Evolutionary conservation across 2,888 invertebrate genomes (phyloP).

Genomic region (Hymenopus coronatus): DNA sequence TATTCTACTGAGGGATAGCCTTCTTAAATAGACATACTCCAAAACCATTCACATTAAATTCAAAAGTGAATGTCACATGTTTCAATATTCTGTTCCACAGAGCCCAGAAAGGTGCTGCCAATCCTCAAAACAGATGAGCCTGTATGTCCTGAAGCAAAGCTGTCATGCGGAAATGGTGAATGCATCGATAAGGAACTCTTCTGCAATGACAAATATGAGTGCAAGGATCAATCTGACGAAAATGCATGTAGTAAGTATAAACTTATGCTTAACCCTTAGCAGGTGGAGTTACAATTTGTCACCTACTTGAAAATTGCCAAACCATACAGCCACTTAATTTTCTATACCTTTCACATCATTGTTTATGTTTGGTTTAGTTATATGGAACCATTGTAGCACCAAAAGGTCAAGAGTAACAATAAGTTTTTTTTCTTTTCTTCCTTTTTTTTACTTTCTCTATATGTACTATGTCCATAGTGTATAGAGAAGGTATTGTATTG

Average conservation of each 20-base stretch:
- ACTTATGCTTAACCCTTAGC: too few relatives aligned
- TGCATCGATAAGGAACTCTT: conserved; percentile 89
- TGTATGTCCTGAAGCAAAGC: conserved; percentile 83
- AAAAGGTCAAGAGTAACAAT: too few relatives aligned
- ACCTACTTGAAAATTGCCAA: background rate
- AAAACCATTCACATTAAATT: background rate
- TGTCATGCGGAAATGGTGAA: conserved; percentile 89
- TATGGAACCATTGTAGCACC: too few relatives aligned
- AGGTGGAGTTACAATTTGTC: too few relatives aligned
- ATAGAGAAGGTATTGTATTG: too few relatives aligned
- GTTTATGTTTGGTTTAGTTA: too few relatives aligned
- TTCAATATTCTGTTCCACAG: conserved; percentile 51
- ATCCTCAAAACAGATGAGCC: conserved; percentile 91
- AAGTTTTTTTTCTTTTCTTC: too few relatives aligned
- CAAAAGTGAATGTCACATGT: background rate
- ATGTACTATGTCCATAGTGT: too few relatives aligned
- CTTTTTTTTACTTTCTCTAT: too few relatives aligned
- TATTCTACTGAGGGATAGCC: background rate
- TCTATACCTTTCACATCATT: background rate
- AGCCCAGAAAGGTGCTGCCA: conserved; percentile 84
- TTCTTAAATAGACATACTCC: background rate
- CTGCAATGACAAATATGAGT: conserved; percentile 90
- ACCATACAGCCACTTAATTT: background rate
- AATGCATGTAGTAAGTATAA: conserved; percentile 86
- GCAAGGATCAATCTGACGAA: conserved; percentile 92